A percentile compares a stretch with the other conserved stretches of the same genome.
Evolutionary conservation across 2,113 vertebrate genomes (phyloP).

Genomic region (Felis catus): DNA sequence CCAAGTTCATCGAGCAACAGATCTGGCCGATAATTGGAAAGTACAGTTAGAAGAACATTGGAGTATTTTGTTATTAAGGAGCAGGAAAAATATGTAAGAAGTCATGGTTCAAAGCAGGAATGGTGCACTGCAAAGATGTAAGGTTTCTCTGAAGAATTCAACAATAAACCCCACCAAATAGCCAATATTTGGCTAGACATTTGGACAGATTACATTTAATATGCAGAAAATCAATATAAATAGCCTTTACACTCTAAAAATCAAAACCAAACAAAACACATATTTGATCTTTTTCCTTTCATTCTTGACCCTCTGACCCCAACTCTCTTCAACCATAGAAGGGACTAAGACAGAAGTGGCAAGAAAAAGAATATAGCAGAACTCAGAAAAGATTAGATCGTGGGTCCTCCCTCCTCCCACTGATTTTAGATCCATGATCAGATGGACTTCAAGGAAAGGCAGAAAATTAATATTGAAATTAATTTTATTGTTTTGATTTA

Average conservation of each 20-base stretch:
- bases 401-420: background rate
- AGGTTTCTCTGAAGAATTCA: background rate
- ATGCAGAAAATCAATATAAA: background rate
- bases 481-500: background rate
- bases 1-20: background rate
- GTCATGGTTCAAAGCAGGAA: background rate
- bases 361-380: rapidly evolving
- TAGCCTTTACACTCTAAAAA: background rate
- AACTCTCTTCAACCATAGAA: background rate
- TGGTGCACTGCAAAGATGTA: background rate
- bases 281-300: background rate
- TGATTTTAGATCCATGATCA: background rate
- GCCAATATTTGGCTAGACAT: background rate
- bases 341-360: background rate
- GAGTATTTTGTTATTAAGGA: background rate
- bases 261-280: background rate
- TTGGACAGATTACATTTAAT: background rate
- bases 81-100: background rate
- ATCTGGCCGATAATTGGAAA: background rate
- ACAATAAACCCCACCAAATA: background rate
- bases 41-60: background rate
- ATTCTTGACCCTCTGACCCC: background rate
- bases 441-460: background rate
- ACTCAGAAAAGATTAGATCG: background rate
- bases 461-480: background rate